These are phyloP conservation scores for Meteorus colon DNA, from an alignment of 2,888 invertebrate species.

Conservation along the genomic window DNA sequence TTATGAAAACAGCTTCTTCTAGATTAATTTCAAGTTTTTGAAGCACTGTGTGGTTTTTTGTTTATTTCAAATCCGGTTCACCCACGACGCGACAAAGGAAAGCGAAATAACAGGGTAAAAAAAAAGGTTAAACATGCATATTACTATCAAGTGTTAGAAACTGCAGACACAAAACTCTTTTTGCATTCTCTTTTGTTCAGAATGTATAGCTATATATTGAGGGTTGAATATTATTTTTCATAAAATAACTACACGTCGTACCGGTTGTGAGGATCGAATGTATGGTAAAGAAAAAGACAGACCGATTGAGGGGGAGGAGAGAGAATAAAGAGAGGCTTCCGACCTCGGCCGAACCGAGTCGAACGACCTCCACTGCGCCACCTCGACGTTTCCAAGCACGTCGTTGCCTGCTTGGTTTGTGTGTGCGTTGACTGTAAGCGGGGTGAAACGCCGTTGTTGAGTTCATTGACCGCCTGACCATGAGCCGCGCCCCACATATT, in stretches of 20 bases:
- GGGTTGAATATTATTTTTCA: conserved; percentile 16
- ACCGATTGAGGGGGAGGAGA: neutral
- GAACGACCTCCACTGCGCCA: conserved; percentile 62
- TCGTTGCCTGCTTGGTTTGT: conserved; percentile 19
- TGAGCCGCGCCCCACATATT: conserved; percentile 72
- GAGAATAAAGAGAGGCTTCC: conserved; percentile 28
- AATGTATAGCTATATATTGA: neutral
- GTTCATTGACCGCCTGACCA: conserved; percentile 73
- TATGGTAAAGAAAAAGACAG: neutral
- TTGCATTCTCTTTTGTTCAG: neutral
- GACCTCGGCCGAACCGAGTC: conserved; percentile 55
- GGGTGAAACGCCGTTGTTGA: conserved; percentile 52
- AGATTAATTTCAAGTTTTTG: neutral
- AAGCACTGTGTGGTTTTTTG: neutral
- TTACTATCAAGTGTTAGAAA: neutral
- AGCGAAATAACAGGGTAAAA: neutral
- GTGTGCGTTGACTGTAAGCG: conserved; percentile 55
- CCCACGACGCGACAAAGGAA: neutral
- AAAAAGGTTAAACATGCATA: neutral
- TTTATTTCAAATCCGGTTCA: conserved; percentile 7
- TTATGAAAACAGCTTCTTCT: neutral
- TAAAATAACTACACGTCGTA: conserved; percentile 9
- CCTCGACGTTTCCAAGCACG: conserved; percentile 34
- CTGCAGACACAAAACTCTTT: neutral
- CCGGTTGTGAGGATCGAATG: neutral